A percentile compares a stretch with the other conserved stretches of the same genome.
Conservation (phyloP, 2,797 vertebrate species). For the Muraenolepis orangiensis region DNA sequence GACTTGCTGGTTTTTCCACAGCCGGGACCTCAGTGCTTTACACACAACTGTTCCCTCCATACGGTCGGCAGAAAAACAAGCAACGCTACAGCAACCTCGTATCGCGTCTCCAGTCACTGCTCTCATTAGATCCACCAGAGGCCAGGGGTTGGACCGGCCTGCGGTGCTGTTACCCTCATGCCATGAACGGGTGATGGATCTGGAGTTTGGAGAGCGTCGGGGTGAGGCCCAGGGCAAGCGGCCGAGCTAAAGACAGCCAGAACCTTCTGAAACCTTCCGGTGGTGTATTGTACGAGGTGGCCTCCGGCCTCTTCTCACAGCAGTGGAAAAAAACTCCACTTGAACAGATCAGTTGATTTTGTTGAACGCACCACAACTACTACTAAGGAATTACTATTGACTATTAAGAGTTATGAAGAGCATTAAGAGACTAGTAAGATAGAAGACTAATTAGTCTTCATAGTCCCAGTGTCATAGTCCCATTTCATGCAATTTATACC, state of each 20-base stretch:
- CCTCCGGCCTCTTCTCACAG: background rate
- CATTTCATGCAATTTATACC: background rate
- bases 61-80: background rate
- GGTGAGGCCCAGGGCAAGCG: background rate
- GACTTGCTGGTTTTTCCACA: background rate
- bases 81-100: background rate
- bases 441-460: no score
- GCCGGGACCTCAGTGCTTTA: conserved; percentile 12
- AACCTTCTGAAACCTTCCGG: background rate
- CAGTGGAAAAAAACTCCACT: background rate
- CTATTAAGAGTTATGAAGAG: no score
- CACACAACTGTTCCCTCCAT: background rate
- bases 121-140: background rate
- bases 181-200: background rate
- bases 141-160: background rate
- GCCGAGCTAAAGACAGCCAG: background rate
- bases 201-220: background rate
- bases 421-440: no score
- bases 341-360: background rate
- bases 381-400: background rate
- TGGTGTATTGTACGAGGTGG: background rate
- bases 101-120: background rate
- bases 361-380: background rate
- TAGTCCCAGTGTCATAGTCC: no score
- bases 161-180: background rate